phyloP scores from a whole-genome alignment of 30 jellyfish, hydroid and myxozoan species.

The Chironex yamaguchii region DNA sequence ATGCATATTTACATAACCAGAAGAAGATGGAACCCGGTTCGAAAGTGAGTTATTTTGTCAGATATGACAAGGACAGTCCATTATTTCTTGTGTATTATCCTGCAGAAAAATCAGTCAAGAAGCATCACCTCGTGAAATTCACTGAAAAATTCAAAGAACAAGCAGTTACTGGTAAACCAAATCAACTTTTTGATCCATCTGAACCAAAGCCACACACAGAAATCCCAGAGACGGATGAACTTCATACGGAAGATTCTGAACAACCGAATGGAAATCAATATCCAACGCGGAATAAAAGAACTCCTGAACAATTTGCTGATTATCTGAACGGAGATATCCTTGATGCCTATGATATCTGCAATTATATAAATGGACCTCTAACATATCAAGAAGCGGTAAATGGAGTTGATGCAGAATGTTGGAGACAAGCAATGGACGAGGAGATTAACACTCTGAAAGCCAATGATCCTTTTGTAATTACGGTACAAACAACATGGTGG shows the following conservation, averaged over 20 bases:
- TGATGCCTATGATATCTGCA: background rate
- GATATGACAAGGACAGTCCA: background rate
- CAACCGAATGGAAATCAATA: background rate
- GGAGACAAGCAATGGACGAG: background rate
- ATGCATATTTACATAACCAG: slow-evolving; percentile 44
- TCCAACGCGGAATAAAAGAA: slow-evolving; percentile 7
- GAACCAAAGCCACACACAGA: slow-evolving; percentile 17
- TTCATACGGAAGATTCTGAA: slow-evolving; percentile 7
- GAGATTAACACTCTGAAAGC: slow-evolving; percentile 7
- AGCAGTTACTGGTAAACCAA: background rate
- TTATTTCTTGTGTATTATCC: background rate
- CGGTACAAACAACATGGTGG: slow-evolving; percentile 53
- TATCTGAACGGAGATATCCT: background rate
- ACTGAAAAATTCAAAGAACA: background rate
- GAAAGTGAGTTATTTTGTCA: background rate
- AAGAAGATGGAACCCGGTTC: slow-evolving; percentile 39
- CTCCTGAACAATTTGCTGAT: background rate
- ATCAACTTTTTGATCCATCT: slow-evolving; percentile 7
- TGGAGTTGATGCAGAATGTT: background rate
- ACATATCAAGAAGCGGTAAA: background rate
- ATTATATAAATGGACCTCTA: background rate
- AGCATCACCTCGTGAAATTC: background rate
- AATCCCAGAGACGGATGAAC: background rate
- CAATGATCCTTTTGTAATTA: background rate
- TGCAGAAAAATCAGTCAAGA: background rate